A percentile compares a stretch with the other conserved stretches of the same genome.
These are phyloP conservation scores for Chloebia gouldiae DNA, from an alignment of 2,113 vertebrate species.

Conservation along the genomic window DNA sequence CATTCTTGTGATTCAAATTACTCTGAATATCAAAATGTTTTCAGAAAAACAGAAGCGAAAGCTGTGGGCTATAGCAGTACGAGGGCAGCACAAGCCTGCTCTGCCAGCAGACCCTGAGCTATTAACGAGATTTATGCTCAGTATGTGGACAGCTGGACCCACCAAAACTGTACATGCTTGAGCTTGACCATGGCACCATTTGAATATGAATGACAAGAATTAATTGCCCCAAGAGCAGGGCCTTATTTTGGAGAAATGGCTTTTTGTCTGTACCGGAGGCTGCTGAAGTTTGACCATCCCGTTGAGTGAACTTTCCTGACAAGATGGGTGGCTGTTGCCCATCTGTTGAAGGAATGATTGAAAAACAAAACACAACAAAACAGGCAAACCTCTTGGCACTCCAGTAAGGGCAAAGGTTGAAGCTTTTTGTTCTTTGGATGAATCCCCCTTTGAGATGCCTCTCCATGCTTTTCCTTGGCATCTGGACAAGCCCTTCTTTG, in stretches of 20 bases:
- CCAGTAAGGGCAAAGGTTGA: slow-evolving; percentile 21
- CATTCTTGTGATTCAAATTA: not conserved
- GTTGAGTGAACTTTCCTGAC: not conserved
- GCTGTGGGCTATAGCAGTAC: fast-evolving
- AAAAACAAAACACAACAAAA: not conserved
- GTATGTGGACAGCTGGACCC: not conserved
- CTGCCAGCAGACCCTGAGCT: not conserved
- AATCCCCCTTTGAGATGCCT: slow-evolving; percentile 44
- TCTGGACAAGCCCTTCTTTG: slow-evolving; percentile 37
- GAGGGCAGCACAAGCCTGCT: not conserved
- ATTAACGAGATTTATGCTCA: not conserved
- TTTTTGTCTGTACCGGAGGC: not conserved
- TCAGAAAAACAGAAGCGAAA: not conserved
- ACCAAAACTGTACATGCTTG: not conserved
- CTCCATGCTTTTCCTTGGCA: not conserved
- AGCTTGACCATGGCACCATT: not conserved
- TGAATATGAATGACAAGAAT: not conserved
- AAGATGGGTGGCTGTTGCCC: not conserved
- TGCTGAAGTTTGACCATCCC: not conserved
- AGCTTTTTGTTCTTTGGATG: slow-evolving; percentile 35
- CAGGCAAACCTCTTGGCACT: not conserved
- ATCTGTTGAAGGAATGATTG: not conserved
- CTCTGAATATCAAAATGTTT: not conserved
- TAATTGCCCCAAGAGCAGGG: not conserved
- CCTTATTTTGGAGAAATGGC: not conserved